phyloP scores from a whole-genome alignment of 1,140 invertebrate genomes.

The Aethina tumida region DNA sequence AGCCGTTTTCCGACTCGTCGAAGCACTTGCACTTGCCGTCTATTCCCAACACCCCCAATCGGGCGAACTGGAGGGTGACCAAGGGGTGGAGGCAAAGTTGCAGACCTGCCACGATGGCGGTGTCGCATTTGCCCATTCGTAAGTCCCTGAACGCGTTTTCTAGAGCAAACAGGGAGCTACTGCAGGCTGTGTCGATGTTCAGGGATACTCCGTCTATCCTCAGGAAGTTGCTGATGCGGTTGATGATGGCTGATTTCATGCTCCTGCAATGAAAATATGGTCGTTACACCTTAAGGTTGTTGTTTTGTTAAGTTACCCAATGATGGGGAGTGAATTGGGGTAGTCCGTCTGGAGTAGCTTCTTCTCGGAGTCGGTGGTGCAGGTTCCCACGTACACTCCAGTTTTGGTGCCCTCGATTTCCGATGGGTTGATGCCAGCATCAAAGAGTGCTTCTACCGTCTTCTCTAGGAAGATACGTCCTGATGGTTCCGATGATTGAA shows the following conservation, averaged over 20 bases:
- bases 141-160: constrained; percentile 74
- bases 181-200: constrained; percentile 81
- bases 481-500: constrained; percentile 82
- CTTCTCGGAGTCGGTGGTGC: constrained; percentile 66
- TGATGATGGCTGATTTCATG: constrained; percentile 83
- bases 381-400: constrained; percentile 72
- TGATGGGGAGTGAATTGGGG: no score
- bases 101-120: constrained; percentile 76
- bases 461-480: constrained; percentile 74
- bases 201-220: constrained; percentile 68
- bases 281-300: not conserved
- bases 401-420: constrained; percentile 59
- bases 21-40: constrained; percentile 87
- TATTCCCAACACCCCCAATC: constrained; percentile 71
- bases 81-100: constrained; percentile 81
- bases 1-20: constrained; percentile 70
- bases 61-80: constrained; percentile 73
- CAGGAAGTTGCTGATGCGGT: constrained; percentile 72
- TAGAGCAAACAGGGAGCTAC: constrained; percentile 76
- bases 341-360: no score
- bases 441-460: constrained; percentile 78
- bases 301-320: not conserved
- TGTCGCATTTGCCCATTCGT: constrained; percentile 66
- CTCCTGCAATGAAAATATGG: constrained; percentile 44
- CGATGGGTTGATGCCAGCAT: constrained; percentile 62